Evolutionary conservation across 2,888 invertebrate genomes (phyloP).

Genomic region (Cheilosia grossa): DNA sequence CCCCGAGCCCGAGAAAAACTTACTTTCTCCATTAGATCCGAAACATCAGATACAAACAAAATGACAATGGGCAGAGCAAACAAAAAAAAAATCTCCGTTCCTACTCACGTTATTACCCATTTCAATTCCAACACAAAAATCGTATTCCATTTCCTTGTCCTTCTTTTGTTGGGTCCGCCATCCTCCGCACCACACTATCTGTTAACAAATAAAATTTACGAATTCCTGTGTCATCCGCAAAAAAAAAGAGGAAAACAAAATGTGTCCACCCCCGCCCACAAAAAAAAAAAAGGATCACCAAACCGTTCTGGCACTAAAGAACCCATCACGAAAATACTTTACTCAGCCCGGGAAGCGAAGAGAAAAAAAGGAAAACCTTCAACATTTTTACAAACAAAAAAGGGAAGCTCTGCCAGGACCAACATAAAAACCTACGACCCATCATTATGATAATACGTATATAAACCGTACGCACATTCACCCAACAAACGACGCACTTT

Average conservation of each 20-base stretch:
- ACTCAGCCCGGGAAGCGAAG: neutral
- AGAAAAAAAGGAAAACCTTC: constrained; percentile 21
- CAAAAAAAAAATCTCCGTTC: constrained; percentile 62
- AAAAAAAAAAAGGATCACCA: constrained; percentile 4
- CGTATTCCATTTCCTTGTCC: constrained; percentile 65
- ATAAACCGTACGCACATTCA: constrained; percentile 66
- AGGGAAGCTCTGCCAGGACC: constrained; percentile 33
- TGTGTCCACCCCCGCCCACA: constrained; percentile 22
- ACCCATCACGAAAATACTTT: constrained; percentile 45
- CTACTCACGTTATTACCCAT: constrained; percentile 70
- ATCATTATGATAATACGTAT: constrained; percentile 72
- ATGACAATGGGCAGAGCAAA: constrained; percentile 35
- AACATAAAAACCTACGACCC: constrained; percentile 70
- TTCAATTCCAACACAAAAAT: constrained; percentile 70
- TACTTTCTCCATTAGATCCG: constrained; percentile 66
- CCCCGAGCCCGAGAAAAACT: constrained; percentile 37
- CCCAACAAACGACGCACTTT: constrained; percentile 65
- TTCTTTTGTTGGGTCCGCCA: constrained; percentile 11
- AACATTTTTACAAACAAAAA: constrained; percentile 42
- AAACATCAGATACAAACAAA: constrained; percentile 64
- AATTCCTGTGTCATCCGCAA: constrained; percentile 68
- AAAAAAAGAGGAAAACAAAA: constrained; percentile 25
- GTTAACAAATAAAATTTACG: constrained; percentile 73
- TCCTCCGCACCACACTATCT: neutral
- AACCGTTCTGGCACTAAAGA: constrained; percentile 34